Percentiles rank a stretch among this genome's conserved stretches.
Conservation (phyloP, 1,140 invertebrate genomes). For the Goniozus legneri region DNA sequence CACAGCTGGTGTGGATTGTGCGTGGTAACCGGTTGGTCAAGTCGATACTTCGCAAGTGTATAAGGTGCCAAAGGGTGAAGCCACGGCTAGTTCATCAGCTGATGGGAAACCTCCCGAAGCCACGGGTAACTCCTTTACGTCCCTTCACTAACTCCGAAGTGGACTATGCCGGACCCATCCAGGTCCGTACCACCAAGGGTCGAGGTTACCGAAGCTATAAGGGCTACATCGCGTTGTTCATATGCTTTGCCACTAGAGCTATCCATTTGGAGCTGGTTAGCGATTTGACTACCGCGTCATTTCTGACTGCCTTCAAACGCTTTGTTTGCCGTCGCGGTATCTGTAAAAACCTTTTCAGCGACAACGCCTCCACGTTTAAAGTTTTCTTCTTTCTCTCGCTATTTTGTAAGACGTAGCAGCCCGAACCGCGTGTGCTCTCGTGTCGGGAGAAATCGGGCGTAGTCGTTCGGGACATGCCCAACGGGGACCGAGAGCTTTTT, state of each 20-base stretch:
- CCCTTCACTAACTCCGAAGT: neutral
- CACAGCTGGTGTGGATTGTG: no score
- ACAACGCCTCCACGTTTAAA: constrained; percentile 1
- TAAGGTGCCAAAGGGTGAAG: no score
- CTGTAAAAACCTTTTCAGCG: neutral
- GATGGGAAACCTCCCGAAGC: neutral
- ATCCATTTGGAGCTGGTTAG: neutral
- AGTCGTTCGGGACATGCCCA: no score
- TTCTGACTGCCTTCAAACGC: neutral
- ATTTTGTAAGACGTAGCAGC: no score
- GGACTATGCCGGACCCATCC: constrained; percentile 4
- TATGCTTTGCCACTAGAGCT: neutral
- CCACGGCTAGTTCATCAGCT: no score
- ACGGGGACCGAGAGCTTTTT: neutral
- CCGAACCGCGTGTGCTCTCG: no score
- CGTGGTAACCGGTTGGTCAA: no score
- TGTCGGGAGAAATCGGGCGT: no score
- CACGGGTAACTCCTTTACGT: neutral
- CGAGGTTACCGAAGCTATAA: neutral
- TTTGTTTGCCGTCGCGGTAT: neutral
- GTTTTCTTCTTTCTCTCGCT: no score
- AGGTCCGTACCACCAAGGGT: neutral
- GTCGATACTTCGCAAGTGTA: no score
- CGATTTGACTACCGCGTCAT: neutral
- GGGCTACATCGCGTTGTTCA: neutral